Conservation (phyloP, 1,140 invertebrate species). For the Pachyrhynchus sulphureomaculatus region DNA sequence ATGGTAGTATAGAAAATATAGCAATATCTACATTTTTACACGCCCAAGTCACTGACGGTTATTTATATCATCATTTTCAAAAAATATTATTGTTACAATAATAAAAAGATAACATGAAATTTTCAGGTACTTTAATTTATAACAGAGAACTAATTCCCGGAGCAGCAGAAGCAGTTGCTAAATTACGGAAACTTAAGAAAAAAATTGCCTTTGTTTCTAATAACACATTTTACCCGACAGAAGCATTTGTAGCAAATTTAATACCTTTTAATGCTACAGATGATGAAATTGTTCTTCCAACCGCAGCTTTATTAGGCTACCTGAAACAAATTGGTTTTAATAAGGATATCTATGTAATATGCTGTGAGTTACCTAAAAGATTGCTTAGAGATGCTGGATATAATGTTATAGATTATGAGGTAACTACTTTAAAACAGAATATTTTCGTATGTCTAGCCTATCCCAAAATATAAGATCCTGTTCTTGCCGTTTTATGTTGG, state of each 20-base stretch:
- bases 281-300: conserved; percentile 9
- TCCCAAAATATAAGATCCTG: no score
- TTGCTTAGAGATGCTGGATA: conserved; percentile 10
- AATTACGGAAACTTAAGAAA: conserved; percentile 13
- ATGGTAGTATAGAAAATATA: no score
- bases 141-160: no score
- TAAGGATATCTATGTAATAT: conserved; percentile 4
- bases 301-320: background rate
- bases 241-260: background rate
- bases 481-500: no score
- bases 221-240: background rate
- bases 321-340: conserved; percentile 5
- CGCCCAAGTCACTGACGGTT: no score
- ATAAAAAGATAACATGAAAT: no score
- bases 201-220: conserved; percentile 13
- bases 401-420: conserved; percentile 12
- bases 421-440: no score
- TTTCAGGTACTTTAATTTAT: no score
- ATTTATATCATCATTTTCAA: no score
- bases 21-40: no score
- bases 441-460: no score
- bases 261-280: background rate
- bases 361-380: background rate
- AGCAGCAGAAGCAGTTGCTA: background rate
- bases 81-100: no score